Conservation (phyloP, 1,140 invertebrate genomes). For the Drosophila eugracilis region DNA sequence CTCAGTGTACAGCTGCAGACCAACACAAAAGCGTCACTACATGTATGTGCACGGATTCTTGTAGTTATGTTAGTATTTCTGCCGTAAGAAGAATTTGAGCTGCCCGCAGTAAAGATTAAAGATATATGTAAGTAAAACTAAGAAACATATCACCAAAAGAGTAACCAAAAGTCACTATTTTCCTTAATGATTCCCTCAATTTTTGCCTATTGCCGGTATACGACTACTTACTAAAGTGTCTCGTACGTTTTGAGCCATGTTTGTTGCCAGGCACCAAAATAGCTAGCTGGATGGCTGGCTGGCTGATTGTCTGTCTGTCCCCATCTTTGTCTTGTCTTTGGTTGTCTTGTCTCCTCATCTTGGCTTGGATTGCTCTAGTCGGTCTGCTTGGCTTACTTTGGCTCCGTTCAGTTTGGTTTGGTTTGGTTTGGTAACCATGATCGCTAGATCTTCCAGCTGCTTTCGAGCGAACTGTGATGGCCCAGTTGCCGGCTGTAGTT, state of each 20-base stretch:
- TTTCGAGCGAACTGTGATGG: constrained; percentile 18
- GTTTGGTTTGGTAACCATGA: constrained; percentile 46
- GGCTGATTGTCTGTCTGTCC: constrained; percentile 20
- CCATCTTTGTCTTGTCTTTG: constrained; percentile 21
- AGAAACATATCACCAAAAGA: too few species aligned
- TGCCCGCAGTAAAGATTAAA: too few species aligned
- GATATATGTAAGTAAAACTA: too few species aligned
- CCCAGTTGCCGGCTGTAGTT: constrained; percentile 10
- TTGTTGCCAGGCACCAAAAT: constrained; percentile 49
- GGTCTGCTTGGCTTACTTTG: constrained; percentile 16
- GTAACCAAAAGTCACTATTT: neutral
- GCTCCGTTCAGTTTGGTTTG: constrained; percentile 15
- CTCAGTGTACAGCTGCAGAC: too few species aligned
- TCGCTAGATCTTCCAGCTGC: constrained; percentile 46
- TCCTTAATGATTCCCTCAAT: constrained; percentile 14
- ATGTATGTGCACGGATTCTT: too few species aligned
- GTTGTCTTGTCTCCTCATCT: neutral
- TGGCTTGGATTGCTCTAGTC: constrained; percentile 21
- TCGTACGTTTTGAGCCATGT: constrained; percentile 36
- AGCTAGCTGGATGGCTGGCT: constrained; percentile 16
- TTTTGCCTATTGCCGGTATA: constrained; percentile 26
- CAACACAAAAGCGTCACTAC: too few species aligned
- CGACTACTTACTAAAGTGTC: constrained; percentile 40
- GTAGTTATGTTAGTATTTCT: too few species aligned
- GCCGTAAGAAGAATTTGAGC: too few species aligned